A percentile compares a stretch with the other conserved stretches of the same genome.
Evolutionary conservation across 2,113 vertebrate species (phyloP).

Genomic region (Leucopsar rothschildi): DNA sequence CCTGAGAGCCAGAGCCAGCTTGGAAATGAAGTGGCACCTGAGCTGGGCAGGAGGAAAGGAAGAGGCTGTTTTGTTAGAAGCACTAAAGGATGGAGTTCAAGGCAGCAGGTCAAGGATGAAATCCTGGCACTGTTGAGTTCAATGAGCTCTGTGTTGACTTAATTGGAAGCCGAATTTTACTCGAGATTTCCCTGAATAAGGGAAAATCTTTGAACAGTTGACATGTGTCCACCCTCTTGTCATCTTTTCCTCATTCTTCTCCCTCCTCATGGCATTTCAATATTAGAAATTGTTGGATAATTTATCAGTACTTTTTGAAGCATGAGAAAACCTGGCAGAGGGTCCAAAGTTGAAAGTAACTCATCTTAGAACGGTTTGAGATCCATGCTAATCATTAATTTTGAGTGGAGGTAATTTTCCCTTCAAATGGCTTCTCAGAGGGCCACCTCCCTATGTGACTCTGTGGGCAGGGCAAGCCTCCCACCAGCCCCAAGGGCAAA

Average conservation of each 20-base stretch:
- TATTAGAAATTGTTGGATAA: conserved; percentile 37
- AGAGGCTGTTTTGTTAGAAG: neutral
- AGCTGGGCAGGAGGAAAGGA: neutral
- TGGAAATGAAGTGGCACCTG: neutral
- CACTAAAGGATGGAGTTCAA: neutral
- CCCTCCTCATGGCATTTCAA: conserved; percentile 5
- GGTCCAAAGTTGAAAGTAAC: neutral
- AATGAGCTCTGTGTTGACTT: neutral
- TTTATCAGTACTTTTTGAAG: conserved; percentile 22
- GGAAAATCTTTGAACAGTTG: neutral
- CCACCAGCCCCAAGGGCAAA: neutral
- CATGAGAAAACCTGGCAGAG: conserved; percentile 17
- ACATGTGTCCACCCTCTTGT: neutral
- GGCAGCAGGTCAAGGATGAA: neutral
- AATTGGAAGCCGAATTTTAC: neutral
- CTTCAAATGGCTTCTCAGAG: neutral
- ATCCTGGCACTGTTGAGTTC: neutral
- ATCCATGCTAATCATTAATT: neutral
- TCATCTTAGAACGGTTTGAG: neutral
- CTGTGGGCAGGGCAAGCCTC: neutral
- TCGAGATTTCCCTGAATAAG: conserved; percentile 31
- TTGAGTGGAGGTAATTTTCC: neutral
- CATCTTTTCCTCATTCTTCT: neutral
- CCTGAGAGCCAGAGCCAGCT: neutral
- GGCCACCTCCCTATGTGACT: accelerated